Evolutionary conservation across 2,113 vertebrate genomes (phyloP).

Genomic region (Tachuris rubrigastra): DNA sequence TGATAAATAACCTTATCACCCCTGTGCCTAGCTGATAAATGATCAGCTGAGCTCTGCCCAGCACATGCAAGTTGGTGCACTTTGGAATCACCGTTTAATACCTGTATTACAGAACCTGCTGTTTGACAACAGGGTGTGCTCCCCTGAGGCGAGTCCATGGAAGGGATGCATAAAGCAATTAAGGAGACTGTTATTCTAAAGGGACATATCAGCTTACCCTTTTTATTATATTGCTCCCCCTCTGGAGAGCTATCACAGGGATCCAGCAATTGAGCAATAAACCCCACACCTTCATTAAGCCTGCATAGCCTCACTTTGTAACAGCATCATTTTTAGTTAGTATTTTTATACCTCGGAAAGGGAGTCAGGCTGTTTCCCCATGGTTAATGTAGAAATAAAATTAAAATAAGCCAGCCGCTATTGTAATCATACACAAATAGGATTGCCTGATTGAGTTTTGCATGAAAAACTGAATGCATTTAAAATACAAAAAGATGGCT

Average conservation of each 20-base stretch:
- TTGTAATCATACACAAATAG: background rate
- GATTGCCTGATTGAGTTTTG: background rate
- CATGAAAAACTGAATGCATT: background rate
- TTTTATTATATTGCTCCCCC: background rate
- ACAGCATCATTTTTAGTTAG: background rate
- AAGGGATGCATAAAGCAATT: background rate
- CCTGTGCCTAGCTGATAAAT: background rate
- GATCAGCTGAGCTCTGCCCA: background rate
- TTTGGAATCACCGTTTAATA: background rate
- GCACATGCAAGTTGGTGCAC: background rate
- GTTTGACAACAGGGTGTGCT: conserved; percentile 57
- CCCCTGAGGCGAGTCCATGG: background rate
- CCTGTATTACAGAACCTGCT: background rate
- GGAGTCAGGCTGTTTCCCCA: background rate
- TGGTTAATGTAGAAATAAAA: background rate
- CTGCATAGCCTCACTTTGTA: background rate
- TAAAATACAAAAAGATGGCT: background rate
- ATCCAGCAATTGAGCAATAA: background rate
- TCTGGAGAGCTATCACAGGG: background rate
- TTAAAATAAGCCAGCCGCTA: no score
- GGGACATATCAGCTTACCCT: background rate
- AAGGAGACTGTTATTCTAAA: conserved; percentile 16
- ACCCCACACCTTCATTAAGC: background rate
- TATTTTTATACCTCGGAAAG: background rate
- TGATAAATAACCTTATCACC: background rate